Percentiles rank a stretch among this genome's conserved stretches.
These are phyloP conservation scores for Amblyraja radiata DNA, from an alignment of 2,797 vertebrate species.

Conservation along the genomic window DNA sequence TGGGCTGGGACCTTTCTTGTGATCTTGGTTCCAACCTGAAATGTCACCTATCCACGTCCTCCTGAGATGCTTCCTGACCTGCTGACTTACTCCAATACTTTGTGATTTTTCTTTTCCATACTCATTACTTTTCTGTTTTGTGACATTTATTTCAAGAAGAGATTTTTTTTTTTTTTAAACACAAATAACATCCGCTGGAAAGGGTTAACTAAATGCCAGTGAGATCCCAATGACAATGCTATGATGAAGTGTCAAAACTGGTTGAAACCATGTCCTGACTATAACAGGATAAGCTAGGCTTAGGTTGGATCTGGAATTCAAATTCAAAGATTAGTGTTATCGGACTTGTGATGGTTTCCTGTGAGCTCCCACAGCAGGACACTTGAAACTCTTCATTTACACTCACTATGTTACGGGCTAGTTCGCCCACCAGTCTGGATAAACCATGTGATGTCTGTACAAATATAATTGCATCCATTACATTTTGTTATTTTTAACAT, in stretches of 20 bases:
- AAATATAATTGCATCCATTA: neutral
- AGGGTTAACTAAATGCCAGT: neutral
- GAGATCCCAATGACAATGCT: too few species aligned
- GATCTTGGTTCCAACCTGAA: too few species aligned
- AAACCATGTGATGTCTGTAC: neutral
- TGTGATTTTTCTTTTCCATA: too few species aligned
- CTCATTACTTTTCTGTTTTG: neutral
- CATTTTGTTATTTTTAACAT: neutral
- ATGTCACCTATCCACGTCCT: too few species aligned
- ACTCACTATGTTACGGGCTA: neutral
- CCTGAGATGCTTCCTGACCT: too few species aligned
- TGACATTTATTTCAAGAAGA: neutral
- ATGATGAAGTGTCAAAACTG: neutral
- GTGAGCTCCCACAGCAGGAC: neutral
- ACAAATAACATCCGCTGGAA: neutral
- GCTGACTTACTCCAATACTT: too few species aligned
- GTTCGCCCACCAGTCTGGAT: neutral
- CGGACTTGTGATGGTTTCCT: neutral
- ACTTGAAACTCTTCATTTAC: neutral
- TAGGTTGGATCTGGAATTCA: neutral
- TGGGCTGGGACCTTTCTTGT: too few species aligned
- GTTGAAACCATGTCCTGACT: neutral
- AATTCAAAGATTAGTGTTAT: neutral
- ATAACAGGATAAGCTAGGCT: too few species aligned
- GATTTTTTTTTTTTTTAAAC: neutral